These are phyloP conservation scores for Lepidotrigona ventralis DNA, from an alignment of 1,140 invertebrate species.

Conservation along the genomic window DNA sequence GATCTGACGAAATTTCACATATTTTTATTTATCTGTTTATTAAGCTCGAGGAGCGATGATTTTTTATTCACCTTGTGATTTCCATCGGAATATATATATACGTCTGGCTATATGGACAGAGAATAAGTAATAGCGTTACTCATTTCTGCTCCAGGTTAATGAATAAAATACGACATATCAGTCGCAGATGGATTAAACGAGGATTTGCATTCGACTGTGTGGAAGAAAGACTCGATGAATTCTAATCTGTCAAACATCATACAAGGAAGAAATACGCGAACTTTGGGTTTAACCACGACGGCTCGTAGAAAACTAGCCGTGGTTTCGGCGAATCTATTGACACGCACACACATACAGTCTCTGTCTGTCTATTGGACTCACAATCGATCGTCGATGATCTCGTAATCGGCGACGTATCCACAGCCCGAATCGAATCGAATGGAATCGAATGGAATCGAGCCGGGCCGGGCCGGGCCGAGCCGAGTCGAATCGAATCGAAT, in stretches of 20 bases:
- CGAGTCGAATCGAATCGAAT: not conserved
- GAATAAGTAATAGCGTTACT: too few relatives aligned
- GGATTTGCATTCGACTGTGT: too few relatives aligned
- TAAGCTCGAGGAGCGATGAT: too few relatives aligned
- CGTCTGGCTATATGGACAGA: too few relatives aligned
- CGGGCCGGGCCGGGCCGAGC: not conserved
- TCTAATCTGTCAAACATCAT: not conserved
- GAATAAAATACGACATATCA: too few relatives aligned
- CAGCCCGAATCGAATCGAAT: not conserved
- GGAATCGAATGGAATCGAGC: not conserved
- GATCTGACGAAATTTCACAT: not conserved
- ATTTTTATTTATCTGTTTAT: not conserved
- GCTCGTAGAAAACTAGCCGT: not conserved
- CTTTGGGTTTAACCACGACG: not conserved
- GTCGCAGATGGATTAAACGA: too few relatives aligned
- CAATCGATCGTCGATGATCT: slow-evolving; percentile 3
- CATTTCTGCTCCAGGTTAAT: too few relatives aligned
- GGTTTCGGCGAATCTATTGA: not conserved
- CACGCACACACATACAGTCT: not conserved
- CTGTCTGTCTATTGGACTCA: not conserved
- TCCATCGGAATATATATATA: too few relatives aligned
- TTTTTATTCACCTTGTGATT: too few relatives aligned
- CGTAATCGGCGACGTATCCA: not conserved
- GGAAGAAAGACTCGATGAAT: too few relatives aligned
- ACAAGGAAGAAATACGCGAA: not conserved